Evolutionary conservation across 2,113 vertebrate genomes (phyloP), one percentile per base, ranked within the genome.

Genomic region (Pandion haliaetus): DNA sequence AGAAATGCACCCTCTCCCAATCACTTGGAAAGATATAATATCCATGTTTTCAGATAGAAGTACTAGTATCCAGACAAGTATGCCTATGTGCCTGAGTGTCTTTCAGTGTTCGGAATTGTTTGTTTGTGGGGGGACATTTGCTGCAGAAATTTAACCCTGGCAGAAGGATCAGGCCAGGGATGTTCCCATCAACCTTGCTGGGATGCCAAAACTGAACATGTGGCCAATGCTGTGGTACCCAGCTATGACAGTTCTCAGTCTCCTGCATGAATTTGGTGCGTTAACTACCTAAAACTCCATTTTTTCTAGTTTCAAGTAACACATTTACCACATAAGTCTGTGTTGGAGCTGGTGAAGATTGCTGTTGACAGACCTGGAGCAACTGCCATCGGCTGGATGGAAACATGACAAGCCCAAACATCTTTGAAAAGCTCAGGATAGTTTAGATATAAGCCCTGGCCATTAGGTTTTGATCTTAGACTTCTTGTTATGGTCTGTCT

Each of bases 71-170:
- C 47, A 82, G 65, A 24, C 21, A 34, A n/a, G 12, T 0, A 3
- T 34, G 8, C 7, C 44, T 24, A 3, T 24, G 28, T 23, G 5
- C 9, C 50, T 0, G 0, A 32, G 25, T 5, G 25, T 9, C 21
- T 62, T 42, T 40, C n/a, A 24, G n/a, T 1, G 21, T 6, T 24
- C 36, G 13, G n/a, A 78, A 52, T 8, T 5, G 14, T 50, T 8
- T 5, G 14, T 50, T 67, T 14, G 9, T 17, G 24, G 0, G 2
- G 10, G 24, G n/a, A 50, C 4, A 7, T 55, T 28, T 82, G 42
- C 74, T 79, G 45, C 42, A 79, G 71, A 55, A 65, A 14, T 25
- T 38, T 20, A 29, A 36, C 42, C 16, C 32, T 55, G 42, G 40
- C 20, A 70, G 34, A 47, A 82, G 26, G 25, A 45, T 9, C 21